Percentiles rank a stretch among this genome's conserved stretches.
These are phyloP conservation scores for Phlogophora meticulosa DNA, from an alignment of 2,888 invertebrate species.

Conservation along the genomic window DNA sequence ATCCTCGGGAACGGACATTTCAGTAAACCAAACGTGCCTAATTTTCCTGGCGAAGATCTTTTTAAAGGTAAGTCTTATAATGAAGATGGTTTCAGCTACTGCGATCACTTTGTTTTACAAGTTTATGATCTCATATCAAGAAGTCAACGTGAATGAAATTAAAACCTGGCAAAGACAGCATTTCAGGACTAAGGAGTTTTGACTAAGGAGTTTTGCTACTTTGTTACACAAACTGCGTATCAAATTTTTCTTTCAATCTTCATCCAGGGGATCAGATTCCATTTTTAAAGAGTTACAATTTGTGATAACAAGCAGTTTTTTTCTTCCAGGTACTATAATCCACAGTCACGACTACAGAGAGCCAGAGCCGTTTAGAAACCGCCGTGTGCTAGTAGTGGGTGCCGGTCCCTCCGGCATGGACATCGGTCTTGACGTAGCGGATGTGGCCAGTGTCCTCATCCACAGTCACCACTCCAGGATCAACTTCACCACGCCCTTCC, in stretches of 20 bases:
- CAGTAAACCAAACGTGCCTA: conserved; percentile 82
- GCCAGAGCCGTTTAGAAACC: conserved; percentile 90
- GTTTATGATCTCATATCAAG: no score
- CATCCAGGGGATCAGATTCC: no score
- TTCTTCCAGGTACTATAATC: conserved; percentile 88
- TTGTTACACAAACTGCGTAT: no score
- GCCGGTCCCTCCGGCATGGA: conserved; percentile 94
- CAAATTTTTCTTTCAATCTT: no score
- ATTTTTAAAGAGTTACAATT: no score
- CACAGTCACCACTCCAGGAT: conserved; percentile 89
- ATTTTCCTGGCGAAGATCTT: conserved; percentile 76
- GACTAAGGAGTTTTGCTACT: no score
- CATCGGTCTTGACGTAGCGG: conserved; percentile 92
- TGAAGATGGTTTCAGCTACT: not conserved
- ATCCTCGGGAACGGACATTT: conserved; percentile 93
- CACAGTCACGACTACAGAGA: conserved; percentile 94
- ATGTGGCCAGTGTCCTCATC: conserved; percentile 82
- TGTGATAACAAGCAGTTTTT: not conserved
- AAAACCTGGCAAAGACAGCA: no score
- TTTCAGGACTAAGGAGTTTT: no score
- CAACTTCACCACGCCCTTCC: conserved; percentile 83
- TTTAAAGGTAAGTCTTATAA: conserved; percentile 80
- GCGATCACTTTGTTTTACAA: no score
- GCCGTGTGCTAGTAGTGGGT: conserved; percentile 93
- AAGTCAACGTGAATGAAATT: no score